Conservation (phyloP, 2,888 invertebrate genomes). For the Mesochorus sp. region DNA sequence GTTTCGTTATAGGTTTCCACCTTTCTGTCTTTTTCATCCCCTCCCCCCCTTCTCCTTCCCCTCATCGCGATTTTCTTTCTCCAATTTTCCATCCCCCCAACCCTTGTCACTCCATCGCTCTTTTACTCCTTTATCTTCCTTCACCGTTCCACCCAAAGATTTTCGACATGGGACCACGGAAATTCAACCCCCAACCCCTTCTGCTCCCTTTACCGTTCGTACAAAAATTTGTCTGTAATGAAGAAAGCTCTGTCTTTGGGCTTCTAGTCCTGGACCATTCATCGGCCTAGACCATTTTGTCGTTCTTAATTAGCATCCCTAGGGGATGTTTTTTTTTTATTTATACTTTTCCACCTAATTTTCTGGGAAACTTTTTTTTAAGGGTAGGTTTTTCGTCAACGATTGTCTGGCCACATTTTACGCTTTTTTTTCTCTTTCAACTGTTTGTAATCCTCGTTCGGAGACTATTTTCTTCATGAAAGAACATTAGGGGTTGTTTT, state of each 20-base stretch:
- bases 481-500: no score
- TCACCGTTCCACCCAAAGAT: slow-evolving; percentile 42
- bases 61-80: slow-evolving; percentile 66
- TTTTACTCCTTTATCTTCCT: slow-evolving; percentile 57
- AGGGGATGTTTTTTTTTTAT: slow-evolving; percentile 16
- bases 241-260: not conserved
- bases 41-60: slow-evolving; percentile 54
- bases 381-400: not conserved
- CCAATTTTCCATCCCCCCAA: slow-evolving; percentile 51
- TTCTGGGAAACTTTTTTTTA: not conserved
- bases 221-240: slow-evolving; percentile 36
- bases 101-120: slow-evolving; percentile 45
- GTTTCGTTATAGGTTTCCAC: slow-evolving; percentile 38
- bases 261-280: slow-evolving; percentile 16
- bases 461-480: slow-evolving; percentile 78
- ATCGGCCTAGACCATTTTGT: slow-evolving; percentile 40
- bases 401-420: slow-evolving; percentile 77
- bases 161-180: slow-evolving; percentile 17
- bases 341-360: not conserved
- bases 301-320: slow-evolving; percentile 45
- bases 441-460: not conserved
- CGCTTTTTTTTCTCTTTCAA: slow-evolving; percentile 68
- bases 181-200: slow-evolving; percentile 27
- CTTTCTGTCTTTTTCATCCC: slow-evolving; percentile 55
- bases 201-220: not conserved